A percentile compares a stretch with the other conserved stretches of the same genome.
These are phyloP conservation scores for Aythya baeri DNA, from an alignment of 2,113 vertebrate genomes.

Conservation along the genomic window DNA sequence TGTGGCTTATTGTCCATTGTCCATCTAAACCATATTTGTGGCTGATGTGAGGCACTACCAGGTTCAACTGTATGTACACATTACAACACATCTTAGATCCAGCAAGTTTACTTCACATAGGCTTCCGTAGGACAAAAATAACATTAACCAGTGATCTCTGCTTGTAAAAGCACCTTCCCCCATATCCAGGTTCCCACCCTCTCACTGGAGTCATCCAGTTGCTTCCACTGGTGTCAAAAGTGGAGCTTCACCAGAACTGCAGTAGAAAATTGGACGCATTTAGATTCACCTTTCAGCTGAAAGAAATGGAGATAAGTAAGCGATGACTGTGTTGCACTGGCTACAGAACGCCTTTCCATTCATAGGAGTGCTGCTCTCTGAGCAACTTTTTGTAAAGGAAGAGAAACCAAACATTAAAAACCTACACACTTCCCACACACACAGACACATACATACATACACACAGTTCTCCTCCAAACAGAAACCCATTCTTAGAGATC, in stretches of 20 bases:
- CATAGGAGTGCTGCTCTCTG: background rate
- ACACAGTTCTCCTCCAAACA: background rate
- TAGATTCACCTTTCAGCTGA: background rate
- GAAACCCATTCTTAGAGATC: background rate
- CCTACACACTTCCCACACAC: background rate
- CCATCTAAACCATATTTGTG: too few species aligned
- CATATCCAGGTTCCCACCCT: background rate
- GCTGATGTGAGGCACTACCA: background rate
- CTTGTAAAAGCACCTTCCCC: background rate
- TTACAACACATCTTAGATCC: background rate
- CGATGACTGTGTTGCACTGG: background rate
- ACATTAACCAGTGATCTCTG: background rate
- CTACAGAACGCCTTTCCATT: background rate
- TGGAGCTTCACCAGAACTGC: background rate
- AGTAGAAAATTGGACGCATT: background rate
- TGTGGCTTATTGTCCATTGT: background rate
- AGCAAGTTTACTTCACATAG: background rate
- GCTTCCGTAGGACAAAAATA: background rate
- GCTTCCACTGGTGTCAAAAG: background rate
- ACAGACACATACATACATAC: background rate
- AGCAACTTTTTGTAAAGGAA: background rate
- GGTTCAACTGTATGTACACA: background rate
- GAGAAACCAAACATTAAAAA: slow-evolving; percentile 20
- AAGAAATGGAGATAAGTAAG: background rate
- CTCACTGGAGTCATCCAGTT: background rate